phyloP scores from a whole-genome alignment of 2,888 invertebrate species.

The Diarsia dahlii region DNA sequence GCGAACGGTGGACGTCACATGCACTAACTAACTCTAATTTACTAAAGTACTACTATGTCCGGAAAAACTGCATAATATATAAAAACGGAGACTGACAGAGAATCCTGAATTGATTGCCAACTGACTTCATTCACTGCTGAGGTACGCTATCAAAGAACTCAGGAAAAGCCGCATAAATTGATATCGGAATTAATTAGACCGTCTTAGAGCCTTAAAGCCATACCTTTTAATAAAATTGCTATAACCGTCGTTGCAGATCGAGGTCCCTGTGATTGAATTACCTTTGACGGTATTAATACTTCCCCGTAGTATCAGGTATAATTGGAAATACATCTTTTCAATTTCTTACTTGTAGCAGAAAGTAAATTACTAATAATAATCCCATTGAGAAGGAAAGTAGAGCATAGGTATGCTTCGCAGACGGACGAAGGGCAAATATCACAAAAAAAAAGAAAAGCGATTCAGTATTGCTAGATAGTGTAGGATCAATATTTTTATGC shows the following conservation, averaged over 20 bases:
- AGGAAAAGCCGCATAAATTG: conserved; percentile 9
- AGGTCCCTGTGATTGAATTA: background rate
- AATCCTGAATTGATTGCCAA: conserved; percentile 16
- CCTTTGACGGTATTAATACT: background rate
- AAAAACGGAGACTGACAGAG: background rate
- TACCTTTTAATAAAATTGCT: conserved; percentile 28
- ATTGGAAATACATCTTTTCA: background rate
- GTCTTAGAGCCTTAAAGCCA: background rate
- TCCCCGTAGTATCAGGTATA: background rate
- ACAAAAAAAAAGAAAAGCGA: background rate
- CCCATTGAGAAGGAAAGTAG: background rate
- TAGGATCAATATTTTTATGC: background rate
- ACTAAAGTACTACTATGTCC: background rate
- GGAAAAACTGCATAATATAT: background rate
- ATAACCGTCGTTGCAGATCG: background rate
- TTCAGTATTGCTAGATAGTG: background rate
- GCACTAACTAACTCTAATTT: background rate
- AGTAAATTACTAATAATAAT: background rate
- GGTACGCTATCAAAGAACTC: conserved; percentile 19
- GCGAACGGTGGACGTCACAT: background rate
- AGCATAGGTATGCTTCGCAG: background rate
- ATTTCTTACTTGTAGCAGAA: background rate
- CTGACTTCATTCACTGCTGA: conserved; percentile 15
- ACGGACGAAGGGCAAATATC: background rate
- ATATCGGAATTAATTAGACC: conserved; percentile 25